Conservation (phyloP, 2,888 invertebrate species). For the Eurytoma californica region DNA sequence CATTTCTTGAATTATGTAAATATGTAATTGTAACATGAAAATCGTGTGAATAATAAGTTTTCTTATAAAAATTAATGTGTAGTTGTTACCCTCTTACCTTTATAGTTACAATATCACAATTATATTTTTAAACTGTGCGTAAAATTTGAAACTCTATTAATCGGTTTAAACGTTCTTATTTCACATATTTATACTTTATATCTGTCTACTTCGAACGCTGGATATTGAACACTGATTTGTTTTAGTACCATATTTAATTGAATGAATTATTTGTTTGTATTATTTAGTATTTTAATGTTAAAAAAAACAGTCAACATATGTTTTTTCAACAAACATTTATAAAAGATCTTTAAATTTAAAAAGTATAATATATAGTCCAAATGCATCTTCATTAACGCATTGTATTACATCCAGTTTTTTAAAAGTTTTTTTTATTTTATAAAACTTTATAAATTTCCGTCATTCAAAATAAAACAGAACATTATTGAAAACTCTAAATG, state of each 20-base stretch:
- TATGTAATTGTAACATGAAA: slow-evolving; percentile 52
- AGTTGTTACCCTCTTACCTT: slow-evolving; percentile 5
- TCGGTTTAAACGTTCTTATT: too few species aligned
- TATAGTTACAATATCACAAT: background rate
- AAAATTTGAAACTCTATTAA: too few species aligned
- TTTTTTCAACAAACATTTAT: background rate
- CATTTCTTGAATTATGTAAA: slow-evolving; percentile 52
- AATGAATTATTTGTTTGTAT: too few species aligned
- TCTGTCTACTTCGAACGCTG: too few species aligned
- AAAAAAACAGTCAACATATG: background rate
- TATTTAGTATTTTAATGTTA: background rate
- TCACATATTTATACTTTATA: too few species aligned
- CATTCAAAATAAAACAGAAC: background rate
- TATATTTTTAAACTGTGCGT: background rate
- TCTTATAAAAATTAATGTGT: slow-evolving; percentile 34
- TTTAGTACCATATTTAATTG: too few species aligned
- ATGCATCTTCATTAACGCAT: background rate
- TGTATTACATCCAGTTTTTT: background rate
- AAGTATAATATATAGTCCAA: background rate
- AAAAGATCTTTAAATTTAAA: background rate
- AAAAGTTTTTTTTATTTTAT: background rate
- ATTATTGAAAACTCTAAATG: too few species aligned
- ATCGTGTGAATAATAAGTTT: slow-evolving; percentile 52
- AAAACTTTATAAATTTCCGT: background rate
- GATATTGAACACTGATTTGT: too few species aligned